A percentile compares a stretch with the other conserved stretches of the same genome.
Evolutionary conservation across 2,888 invertebrate genomes (phyloP).

Genomic region (Gryllus longicercus): DNA sequence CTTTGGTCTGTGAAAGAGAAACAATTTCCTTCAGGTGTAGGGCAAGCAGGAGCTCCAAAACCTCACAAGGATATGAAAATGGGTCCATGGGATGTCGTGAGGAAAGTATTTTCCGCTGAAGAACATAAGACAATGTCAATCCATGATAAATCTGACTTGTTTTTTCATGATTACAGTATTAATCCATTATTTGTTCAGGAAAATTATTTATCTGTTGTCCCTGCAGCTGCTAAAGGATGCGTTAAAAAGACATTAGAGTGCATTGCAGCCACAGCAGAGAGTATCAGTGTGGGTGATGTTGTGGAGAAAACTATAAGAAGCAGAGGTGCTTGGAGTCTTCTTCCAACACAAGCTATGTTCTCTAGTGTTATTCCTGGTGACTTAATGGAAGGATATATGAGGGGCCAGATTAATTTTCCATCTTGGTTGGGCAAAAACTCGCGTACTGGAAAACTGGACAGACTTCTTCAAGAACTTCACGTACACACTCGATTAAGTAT

Average conservation of each 20-base stretch:
- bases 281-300: slow-evolving; percentile 80
- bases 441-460: slow-evolving; percentile 70
- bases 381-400: slow-evolving; percentile 74
- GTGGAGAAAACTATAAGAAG: slow-evolving; percentile 78
- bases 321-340: slow-evolving; percentile 76
- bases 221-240: slow-evolving; percentile 61
- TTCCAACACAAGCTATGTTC: slow-evolving; percentile 84
- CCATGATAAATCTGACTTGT: slow-evolving; percentile 81
- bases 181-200: slow-evolving; percentile 97
- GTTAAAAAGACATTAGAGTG: slow-evolving; percentile 59
- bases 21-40: slow-evolving; percentile 52
- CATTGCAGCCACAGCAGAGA: slow-evolving; percentile 77
- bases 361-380: slow-evolving; percentile 89
- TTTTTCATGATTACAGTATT: slow-evolving; percentile 95
- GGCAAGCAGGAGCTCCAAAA: slow-evolving; percentile 55
- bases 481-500: slow-evolving; percentile 80
- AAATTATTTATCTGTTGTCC: slow-evolving; percentile 83
- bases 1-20: slow-evolving; percentile 67
- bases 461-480: slow-evolving; percentile 79
- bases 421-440: slow-evolving; percentile 96
- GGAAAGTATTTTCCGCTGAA: slow-evolving; percentile 79
- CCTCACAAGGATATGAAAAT: slow-evolving; percentile 80
- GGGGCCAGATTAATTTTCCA: slow-evolving; percentile 84
- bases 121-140: slow-evolving; percentile 76
- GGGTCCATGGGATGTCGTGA: slow-evolving; percentile 91